Percentiles rank a stretch among this genome's conserved stretches.
These are phyloP conservation scores for Patella depressa DNA, from an alignment of 2,888 invertebrate genomes.

Conservation along the genomic window DNA sequence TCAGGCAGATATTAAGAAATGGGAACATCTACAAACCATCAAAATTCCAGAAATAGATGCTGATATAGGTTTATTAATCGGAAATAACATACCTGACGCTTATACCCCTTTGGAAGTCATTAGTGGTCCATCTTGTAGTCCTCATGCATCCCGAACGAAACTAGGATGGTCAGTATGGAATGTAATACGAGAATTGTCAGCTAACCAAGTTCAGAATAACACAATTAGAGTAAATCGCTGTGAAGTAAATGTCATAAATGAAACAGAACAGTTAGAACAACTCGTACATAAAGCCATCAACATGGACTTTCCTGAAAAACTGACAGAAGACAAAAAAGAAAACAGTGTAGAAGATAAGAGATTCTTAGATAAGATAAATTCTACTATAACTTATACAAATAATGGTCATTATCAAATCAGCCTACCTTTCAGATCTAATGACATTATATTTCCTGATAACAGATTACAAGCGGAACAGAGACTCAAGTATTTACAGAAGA, in stretches of 20 bases:
- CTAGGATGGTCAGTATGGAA: constrained; percentile 9
- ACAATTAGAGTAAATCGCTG: not conserved
- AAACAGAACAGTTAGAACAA: not conserved
- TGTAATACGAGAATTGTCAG: not conserved
- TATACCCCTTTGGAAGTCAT: constrained; percentile 17
- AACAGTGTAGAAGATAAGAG: not conserved
- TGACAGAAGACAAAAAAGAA: not conserved
- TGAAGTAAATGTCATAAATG: not conserved
- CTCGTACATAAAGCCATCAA: not conserved
- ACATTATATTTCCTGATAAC: not conserved
- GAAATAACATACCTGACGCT: constrained; percentile 21
- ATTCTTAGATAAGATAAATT: not conserved
- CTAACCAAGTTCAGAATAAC: not conserved
- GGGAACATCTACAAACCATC: constrained; percentile 20
- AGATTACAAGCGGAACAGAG: not conserved
- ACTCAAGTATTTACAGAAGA: not conserved
- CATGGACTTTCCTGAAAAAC: constrained; percentile 9
- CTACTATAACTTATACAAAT: not conserved
- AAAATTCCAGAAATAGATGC: constrained; percentile 11
- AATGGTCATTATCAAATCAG: not conserved
- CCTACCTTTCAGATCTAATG: not conserved
- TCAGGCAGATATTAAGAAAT: constrained; percentile 14
- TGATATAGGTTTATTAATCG: constrained; percentile 24
- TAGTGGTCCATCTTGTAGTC: constrained; percentile 14
- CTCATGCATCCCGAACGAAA: constrained; percentile 21